Percentiles rank a stretch among this genome's conserved stretches.
Conservation (phyloP, 2,797 vertebrate species). For the Danionella dracula region DNA sequence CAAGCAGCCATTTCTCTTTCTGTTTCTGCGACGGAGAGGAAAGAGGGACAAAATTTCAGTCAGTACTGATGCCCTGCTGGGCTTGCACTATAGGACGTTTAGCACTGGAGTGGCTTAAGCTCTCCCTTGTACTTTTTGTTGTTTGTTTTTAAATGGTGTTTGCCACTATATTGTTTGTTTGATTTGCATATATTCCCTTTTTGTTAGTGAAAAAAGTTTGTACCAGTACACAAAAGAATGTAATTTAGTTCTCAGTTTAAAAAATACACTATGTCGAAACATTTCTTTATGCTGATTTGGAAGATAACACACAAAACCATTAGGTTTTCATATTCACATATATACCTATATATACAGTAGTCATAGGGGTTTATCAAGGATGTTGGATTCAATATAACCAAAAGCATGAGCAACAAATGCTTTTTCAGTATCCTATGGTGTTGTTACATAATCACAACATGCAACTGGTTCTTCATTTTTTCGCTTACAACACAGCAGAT, state of each 20-base stretch:
- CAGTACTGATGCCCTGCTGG: slow-evolving; percentile 39
- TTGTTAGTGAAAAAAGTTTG: slow-evolving; percentile 66
- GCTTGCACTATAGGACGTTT: slow-evolving; percentile 58
- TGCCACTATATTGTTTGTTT: slow-evolving; percentile 68
- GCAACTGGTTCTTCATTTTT: slow-evolving; percentile 30
- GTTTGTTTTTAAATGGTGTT: slow-evolving; percentile 58
- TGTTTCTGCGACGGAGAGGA: slow-evolving; percentile 39
- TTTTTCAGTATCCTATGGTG: slow-evolving; percentile 66
- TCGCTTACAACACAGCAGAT: too few species aligned
- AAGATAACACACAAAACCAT: slow-evolving; percentile 73
- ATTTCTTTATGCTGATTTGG: slow-evolving; percentile 65
- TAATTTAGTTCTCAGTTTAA: slow-evolving; percentile 78
- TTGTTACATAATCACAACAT: slow-evolving; percentile 54
- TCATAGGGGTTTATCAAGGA: slow-evolving; percentile 76
- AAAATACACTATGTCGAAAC: slow-evolving; percentile 70
- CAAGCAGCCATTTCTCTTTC: slow-evolving; percentile 36
- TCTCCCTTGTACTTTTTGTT: slow-evolving; percentile 58
- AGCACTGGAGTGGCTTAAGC: slow-evolving; percentile 56
- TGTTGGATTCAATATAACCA: slow-evolving; percentile 78
- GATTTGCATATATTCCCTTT: slow-evolving; percentile 56
- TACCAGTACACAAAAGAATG: slow-evolving; percentile 75
- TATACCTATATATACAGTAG: slow-evolving; percentile 65
- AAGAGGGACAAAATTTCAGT: slow-evolving; percentile 48
- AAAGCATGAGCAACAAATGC: slow-evolving; percentile 76
- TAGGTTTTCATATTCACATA: slow-evolving; percentile 77